Evolutionary conservation across 2,113 vertebrate genomes (phyloP).

Genomic region (Callipepla californica): DNA sequence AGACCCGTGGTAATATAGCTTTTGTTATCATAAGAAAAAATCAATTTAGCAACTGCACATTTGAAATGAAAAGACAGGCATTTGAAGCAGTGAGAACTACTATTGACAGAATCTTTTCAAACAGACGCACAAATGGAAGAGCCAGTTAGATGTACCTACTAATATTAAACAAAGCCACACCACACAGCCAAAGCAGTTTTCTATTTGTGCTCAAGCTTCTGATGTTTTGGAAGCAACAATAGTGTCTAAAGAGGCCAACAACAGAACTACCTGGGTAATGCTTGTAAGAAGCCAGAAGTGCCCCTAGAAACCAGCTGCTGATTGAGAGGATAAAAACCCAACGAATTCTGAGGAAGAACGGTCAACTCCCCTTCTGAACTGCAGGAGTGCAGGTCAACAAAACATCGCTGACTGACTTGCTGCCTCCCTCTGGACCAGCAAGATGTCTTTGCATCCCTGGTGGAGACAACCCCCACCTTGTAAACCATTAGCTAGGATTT

Average conservation of each 20-base stretch:
- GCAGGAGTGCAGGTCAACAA: too few species aligned
- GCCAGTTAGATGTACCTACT: neutral
- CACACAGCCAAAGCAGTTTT: neutral
- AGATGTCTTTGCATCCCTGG: too few species aligned
- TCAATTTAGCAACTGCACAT: neutral
- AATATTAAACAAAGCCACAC: neutral
- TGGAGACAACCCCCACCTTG: too few species aligned
- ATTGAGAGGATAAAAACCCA: too few species aligned
- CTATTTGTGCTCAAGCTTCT: neutral
- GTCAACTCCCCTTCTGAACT: too few species aligned
- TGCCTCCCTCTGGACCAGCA: too few species aligned
- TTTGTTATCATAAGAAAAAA: neutral
- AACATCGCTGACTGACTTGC: too few species aligned
- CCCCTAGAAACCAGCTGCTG: too few species aligned
- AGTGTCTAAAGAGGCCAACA: neutral
- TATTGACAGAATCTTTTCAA: neutral
- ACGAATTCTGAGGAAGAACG: too few species aligned
- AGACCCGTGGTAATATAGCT: neutral
- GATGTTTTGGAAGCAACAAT: neutral
- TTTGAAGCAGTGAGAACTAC: neutral
- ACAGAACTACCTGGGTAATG: neutral
- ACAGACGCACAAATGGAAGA: neutral
- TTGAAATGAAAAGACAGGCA: neutral
- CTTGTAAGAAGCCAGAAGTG: too few species aligned
- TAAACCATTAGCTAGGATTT: too few species aligned